phyloP scores from a whole-genome alignment of 2,888 invertebrate genomes.

The Eupithecia inturbata region DNA sequence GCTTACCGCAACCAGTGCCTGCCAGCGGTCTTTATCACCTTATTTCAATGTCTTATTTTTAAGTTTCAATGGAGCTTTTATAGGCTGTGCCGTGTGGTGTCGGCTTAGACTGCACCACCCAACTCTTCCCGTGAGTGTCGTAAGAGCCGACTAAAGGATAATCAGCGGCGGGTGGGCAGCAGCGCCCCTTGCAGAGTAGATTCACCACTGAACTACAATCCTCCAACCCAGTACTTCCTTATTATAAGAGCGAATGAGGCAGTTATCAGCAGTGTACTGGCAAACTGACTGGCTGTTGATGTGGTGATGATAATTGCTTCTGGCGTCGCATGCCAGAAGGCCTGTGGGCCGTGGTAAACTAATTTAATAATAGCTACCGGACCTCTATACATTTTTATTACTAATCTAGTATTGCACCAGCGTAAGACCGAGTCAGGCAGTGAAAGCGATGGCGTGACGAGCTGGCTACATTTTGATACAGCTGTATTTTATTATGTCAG shows the following conservation, averaged over 20 bases:
- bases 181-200: not conserved
- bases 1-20: too few relatives aligned
- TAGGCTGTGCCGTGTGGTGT: too few relatives aligned
- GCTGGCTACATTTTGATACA: too few relatives aligned
- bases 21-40: too few relatives aligned
- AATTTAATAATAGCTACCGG: not conserved
- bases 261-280: not conserved
- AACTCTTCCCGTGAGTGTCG: not conserved
- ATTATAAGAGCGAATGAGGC: not conserved
- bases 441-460: too few relatives aligned
- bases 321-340: not conserved
- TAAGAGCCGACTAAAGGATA: not conserved
- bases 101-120: not conserved
- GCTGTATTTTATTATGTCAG: too few relatives aligned
- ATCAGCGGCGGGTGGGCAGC: too few relatives aligned
- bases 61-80: too few relatives aligned
- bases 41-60: too few relatives aligned
- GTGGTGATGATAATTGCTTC: not conserved
- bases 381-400: not conserved
- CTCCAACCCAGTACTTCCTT: not conserved
- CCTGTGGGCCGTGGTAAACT: not conserved
- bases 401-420: not conserved
- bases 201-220: not conserved
- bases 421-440: not conserved
- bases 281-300: not conserved